Conservation (phyloP, 2,797 vertebrate genomes). For the Coranthus polyacanthus region DNA sequence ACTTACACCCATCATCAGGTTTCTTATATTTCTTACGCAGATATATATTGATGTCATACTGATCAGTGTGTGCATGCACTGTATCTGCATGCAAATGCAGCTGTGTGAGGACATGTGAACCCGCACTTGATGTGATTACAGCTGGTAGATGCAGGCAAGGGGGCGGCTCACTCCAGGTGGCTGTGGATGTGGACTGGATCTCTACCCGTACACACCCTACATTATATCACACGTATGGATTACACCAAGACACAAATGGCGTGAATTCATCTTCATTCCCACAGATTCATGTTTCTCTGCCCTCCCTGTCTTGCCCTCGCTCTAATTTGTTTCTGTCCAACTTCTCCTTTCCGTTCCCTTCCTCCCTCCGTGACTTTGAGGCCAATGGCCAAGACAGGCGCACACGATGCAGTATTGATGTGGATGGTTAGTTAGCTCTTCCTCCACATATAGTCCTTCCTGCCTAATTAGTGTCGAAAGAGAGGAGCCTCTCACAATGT, state of each 20-base stretch:
- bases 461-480: constrained; percentile 79
- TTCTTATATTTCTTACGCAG: not conserved
- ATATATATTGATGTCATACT: not conserved
- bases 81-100: constrained; percentile 1
- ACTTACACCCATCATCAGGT: not conserved
- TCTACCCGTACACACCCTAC: not conserved
- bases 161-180: constrained; percentile 19
- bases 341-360: constrained; percentile 21
- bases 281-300: constrained; percentile 36
- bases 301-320: constrained; percentile 43
- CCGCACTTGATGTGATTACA: not conserved
- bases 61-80: not conserved
- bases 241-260: constrained; percentile 11
- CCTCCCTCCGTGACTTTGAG: constrained; percentile 48
- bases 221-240: constrained; percentile 28
- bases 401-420: constrained; percentile 74
- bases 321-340: constrained; percentile 62
- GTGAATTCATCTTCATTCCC: constrained; percentile 54
- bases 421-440: constrained; percentile 77
- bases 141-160: constrained; percentile 2
- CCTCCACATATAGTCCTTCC: constrained; percentile 77
- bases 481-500: constrained; percentile 55
- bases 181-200: not conserved
- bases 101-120: constrained; percentile 7
- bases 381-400: constrained; percentile 62